Conservation (phyloP, 1,140 invertebrate species). For the Zophobas morio region DNA sequence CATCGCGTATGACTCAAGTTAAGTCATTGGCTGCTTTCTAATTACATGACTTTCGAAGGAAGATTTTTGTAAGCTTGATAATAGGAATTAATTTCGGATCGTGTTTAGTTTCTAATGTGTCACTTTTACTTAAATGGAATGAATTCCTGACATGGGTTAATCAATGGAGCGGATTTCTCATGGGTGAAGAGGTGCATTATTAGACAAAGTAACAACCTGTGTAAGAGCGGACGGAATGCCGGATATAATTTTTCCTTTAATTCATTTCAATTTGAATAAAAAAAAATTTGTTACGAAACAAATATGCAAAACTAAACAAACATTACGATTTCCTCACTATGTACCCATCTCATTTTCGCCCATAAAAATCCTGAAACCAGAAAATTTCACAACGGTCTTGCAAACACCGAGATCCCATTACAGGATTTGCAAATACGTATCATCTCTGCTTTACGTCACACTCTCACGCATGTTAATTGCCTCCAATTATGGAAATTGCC, state of each 20-base stretch:
- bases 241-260: too few species aligned
- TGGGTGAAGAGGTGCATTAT: too few species aligned
- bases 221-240: too few species aligned
- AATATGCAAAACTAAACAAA: background rate
- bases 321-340: too few species aligned
- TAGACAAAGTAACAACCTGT: too few species aligned
- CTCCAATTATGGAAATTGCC: slow-evolving; percentile 10
- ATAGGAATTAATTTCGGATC: slow-evolving; percentile 21
- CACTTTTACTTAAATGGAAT: slow-evolving; percentile 4
- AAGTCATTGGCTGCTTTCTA: slow-evolving; percentile 25
- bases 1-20: background rate
- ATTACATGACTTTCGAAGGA: slow-evolving; percentile 14
- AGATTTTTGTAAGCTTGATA: background rate
- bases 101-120: slow-evolving; percentile 1
- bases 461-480: slow-evolving; percentile 3
- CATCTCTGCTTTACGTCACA: slow-evolving; percentile 10
- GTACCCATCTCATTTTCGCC: background rate
- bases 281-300: too few species aligned
- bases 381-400: slow-evolving; percentile 20
- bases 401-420: background rate
- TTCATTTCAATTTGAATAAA: too few species aligned
- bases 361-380: background rate
- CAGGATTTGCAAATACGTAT: background rate
- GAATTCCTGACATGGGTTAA: background rate
- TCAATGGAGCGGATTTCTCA: too few species aligned